Base-by-base conservation (phyloP, 2,113 vertebrate species). In the Progne subis region DNA sequence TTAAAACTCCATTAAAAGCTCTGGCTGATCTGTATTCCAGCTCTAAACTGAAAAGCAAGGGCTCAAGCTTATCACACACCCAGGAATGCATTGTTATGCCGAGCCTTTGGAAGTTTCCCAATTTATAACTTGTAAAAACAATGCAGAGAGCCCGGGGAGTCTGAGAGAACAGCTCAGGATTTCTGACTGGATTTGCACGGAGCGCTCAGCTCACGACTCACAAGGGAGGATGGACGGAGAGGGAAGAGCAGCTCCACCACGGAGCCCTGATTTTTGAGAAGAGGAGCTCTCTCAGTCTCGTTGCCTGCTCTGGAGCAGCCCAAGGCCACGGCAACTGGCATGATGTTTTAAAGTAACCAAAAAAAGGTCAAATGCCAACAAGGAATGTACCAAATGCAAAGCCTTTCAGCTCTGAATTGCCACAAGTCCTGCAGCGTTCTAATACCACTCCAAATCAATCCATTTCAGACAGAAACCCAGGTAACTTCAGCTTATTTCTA, bases 141-240 rank as follows among this genome's bases (percentile, higher is more conserved):
- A 69, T 3, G 1, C 72, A 59, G 57, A 16, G 0, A 82, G 52
- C 29, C 34, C 9, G 21, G 44, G 24, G 44, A 67, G 12, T 3
- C 26, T 9, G 18, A 44, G 44, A 19, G 32, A 41, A 11, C 14
- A 53, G 43, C 41, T 43, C 34, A 2, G 29, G 11, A 7, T 6
- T 43, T 3, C 19, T 41, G 7, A 6, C 24, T 28, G 10, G 18
- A 9, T 17, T 28, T 6, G 6, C 52, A 47, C 0, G 4, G n/a
- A 53, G 26, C 21, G 9, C 6, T 39, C 56, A 18, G 47, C 67
- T 75, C 76, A 14, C 46, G 6, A 7, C 2, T 21, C 23, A 3
- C 10, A 49, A 7, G 6, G 12, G 44, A 53, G 19, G 49, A n/a
- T 26, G 43, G 53, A 56, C 1, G 4, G 23, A 46, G 52, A 79